phyloP scores from a whole-genome alignment of 1,140 invertebrate genomes.

The Phymorhynchus buccinoides region DNA sequence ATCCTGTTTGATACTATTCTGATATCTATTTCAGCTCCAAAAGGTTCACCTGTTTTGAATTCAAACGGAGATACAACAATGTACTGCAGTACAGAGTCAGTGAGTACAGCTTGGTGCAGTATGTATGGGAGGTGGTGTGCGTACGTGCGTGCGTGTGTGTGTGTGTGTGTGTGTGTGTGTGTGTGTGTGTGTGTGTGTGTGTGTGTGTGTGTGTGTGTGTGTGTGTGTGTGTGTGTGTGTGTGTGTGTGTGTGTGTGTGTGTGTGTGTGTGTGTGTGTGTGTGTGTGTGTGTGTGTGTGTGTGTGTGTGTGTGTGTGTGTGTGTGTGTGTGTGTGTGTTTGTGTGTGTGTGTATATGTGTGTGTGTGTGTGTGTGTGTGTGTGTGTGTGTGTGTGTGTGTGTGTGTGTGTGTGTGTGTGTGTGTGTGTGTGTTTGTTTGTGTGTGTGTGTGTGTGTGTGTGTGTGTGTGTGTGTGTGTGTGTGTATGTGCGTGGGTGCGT shows the following conservation, averaged over 20 bases:
- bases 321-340: background rate
- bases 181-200: background rate
- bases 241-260: too few relatives aligned
- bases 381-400: too few relatives aligned
- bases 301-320: background rate
- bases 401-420: too few relatives aligned
- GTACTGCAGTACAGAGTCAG: slow-evolving; percentile 55
- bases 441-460: too few relatives aligned
- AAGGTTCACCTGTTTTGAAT: slow-evolving; percentile 56
- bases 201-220: background rate
- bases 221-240: background rate
- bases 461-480: too few relatives aligned
- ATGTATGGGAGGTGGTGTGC: background rate
- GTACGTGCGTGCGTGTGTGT: background rate
- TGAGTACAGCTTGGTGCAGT: slow-evolving; percentile 36
- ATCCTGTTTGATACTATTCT: too few relatives aligned
- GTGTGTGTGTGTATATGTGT: too few relatives aligned
- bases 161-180: background rate
- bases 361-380: too few relatives aligned
- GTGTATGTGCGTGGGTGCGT: too few relatives aligned
- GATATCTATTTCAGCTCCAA: slow-evolving; percentile 44
- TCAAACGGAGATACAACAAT: slow-evolving; percentile 55
- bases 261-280: background rate
- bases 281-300: background rate
- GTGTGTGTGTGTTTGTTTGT: too few relatives aligned